Evolutionary conservation across 2,888 invertebrate species (phyloP), one percentile per base, ranked within the genome.

Genomic region (Smittia sp.): DNA sequence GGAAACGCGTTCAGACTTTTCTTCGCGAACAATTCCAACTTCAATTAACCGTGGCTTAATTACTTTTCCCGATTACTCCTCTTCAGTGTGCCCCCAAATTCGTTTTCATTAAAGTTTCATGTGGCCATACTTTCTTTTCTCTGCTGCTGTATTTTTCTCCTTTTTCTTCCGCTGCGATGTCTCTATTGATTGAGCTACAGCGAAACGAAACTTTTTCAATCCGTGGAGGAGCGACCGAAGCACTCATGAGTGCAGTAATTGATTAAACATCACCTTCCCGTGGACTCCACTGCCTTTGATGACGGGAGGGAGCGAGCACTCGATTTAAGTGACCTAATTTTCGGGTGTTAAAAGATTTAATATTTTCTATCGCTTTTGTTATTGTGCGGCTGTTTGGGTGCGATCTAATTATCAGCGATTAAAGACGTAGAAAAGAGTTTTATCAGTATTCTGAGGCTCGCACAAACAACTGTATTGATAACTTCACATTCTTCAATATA

Each of bases 381-480:
- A 15, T 46, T 46, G 46, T 46, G 46, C 46, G 46, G 46, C 46
- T 46, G 46, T 46, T 32, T 46, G 46, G 46, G 46, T 46, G 46
- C 46, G 46, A 46, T 46, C 46, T 46, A 46, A 46, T 46, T 46
- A 46, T 46, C 46, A 46, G 46, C n/a, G 46, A 46, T 46, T 46
- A 46, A 46, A 46, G 46, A 46, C 46, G 11, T 46, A 46, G 46
- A 46, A 46, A 46, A 46, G 46, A 46, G 11, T 46, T 46, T 46
- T 46, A 46, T 46, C 46, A 46, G 46, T 15, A 15, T 6, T 46
- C 6, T 46, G 13, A 15, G 13, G 11, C 6, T 13, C 46, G 46
- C 46, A 46, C 46, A 46, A 46, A 46, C 46, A 11, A 13, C 46
- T 11, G n/a, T 46, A 46, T 46, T 46, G 46, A 46, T 46, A 46